Base-by-base conservation (phyloP, 2,797 vertebrate genomes). In the Melanogrammus aeglefinus region DNA sequence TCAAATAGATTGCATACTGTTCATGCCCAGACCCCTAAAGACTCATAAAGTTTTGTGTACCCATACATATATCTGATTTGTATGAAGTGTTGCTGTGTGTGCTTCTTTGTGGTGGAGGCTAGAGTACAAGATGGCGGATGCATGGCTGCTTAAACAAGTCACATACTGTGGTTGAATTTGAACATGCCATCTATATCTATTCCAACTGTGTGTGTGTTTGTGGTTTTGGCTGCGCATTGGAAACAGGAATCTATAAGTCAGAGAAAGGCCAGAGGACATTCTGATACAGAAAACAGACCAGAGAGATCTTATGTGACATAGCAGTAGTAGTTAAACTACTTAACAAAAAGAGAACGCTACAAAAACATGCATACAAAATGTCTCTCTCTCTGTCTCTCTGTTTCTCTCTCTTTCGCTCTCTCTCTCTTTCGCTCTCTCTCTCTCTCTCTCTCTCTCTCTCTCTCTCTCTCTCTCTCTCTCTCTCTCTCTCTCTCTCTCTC, bases 1-100 rank as follows among this genome's bases (percentile, higher is more conserved):
- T 78, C 76, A 80, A 78, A 89, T 41, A 86, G 81, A 77, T 87
- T 81, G 44, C 72, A 81, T 66, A 81, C 38, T 90, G 89, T 93
- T 90, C 84, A 76, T 29, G 72, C 79, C 75, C 2, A 7, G 31
- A 36, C 0, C 80, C 79, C 77, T 0, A 13, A 66, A 76, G 80
- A 82, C 75, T 73, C 80, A 76, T 81, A 81, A 82, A 74, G 57
- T 77, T 83, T 81, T 75, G 74, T 88, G 21, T 27, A 2, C n/a
- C 14, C n/a, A 78, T 86, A 86, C 86, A 88, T 82, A 78, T 84
- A 74, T 83, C 73, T 80, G 74, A 74, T 77, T n/a, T 77, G 83
- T 82, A 72, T 85, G 69, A 74, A 72, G 24, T 16, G 10, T 33
- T 16, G 69, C 29, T 47, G 47, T 71, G 33, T 16, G 4, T 74